Evolutionary conservation across 2,113 vertebrate genomes (phyloP).

Genomic region (human (Homo sapiens)): GRCh38 chr5:15668001-15668500

Average conservation of each 20-base stretch:
- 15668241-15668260: not conserved
- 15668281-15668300: not conserved
- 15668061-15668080: not conserved
- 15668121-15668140: not conserved
- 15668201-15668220: not conserved
- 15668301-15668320: not conserved
- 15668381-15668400: no score
- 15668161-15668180: not conserved
- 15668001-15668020: not conserved
- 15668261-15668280: not conserved
- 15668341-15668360: not conserved
- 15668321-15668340: not conserved
- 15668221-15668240: not conserved
- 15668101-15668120: not conserved
- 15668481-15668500: not conserved
- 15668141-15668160: not conserved
- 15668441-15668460: not conserved
- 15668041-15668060: no score
- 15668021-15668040: not conserved
- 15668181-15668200: not conserved
- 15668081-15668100: not conserved
- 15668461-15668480: not conserved
- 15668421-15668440: not conserved
- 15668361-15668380: not conserved
- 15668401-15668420: not conserved